Evolutionary conservation across 2,113 vertebrate genomes (phyloP), one percentile per base, ranked within the genome.

Genomic region (Circaetus cinerascens): DNA sequence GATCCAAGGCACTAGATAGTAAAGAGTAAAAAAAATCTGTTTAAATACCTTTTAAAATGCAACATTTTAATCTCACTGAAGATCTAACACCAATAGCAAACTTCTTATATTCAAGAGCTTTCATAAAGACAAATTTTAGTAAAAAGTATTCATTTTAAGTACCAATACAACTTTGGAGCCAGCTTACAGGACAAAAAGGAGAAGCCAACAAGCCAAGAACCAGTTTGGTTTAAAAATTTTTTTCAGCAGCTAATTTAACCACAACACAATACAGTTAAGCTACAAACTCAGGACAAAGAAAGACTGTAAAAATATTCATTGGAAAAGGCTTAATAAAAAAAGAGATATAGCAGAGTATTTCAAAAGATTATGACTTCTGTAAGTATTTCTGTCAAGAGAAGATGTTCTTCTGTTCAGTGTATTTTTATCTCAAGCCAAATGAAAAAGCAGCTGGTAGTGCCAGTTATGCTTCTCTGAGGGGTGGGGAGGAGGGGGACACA

Each of bases 371-470:
- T 7, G 46, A 92, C 95, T 95, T 96, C 92, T 95, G 5, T 20
- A 75, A 88, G 86, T 90, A 95, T 91, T 91, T 93, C 83, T 92
- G 95, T 96, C 94, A 96, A 96, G 96, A 88, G 96, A 94, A 88
- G 90, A 95, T 96, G 93, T 95, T 92, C 84, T 93, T 86, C 76
- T 91, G 94, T 97, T 97, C 74, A 29, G 96, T 75, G 79, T 97
- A 95, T 96, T 97, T 97, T 97, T 97, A 97, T 95, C 96, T 50
- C 91, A 10, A 95, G 86, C 34, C 95, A 95, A 96, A 95, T 34
- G 91, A 96, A 96, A 95, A 96, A 86, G 96, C 96, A 97, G 96
- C 96, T 97, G 96, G 96, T 93, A 96, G 95, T 96, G 96, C 96
- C 96, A 96, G 92, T 97, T 97, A 96, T 95, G 89, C 84, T 59